Evolutionary conservation across 2,797 vertebrate genomes (phyloP).

Genomic region (Xiphorhynchus erythropygius): DNA sequence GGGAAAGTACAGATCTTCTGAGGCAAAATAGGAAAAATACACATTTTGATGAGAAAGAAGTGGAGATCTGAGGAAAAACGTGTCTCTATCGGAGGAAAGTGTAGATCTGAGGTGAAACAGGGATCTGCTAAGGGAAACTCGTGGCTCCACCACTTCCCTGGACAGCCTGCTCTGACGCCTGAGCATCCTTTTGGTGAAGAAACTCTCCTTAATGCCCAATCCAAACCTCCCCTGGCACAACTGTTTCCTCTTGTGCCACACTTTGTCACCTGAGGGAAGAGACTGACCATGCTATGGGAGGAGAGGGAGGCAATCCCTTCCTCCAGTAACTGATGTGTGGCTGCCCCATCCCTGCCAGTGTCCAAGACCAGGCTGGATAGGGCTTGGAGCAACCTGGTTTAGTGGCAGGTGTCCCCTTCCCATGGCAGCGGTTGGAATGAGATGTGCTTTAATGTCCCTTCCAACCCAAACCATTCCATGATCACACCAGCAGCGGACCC

Average conservation of each 20-base stretch:
- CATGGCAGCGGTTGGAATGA: neutral
- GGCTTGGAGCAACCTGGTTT: neutral
- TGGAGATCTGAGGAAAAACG: neutral
- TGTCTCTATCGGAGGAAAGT: rapidly evolving
- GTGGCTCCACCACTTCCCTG: rapidly evolving
- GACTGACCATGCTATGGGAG: neutral
- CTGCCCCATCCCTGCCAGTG: neutral
- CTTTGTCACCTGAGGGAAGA: neutral
- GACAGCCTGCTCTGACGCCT: neutral
- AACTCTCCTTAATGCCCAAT: neutral
- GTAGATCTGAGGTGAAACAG: neutral
- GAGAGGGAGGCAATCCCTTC: neutral
- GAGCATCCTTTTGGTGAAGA: neutral
- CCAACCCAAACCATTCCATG: neutral
- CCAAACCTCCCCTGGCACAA: neutral
- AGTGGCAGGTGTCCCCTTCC: neutral
- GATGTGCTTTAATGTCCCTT: neutral
- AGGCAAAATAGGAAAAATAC: neutral
- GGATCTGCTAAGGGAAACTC: neutral
- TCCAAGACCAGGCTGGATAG: neutral
- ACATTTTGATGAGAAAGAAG: neutral
- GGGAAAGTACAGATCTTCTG: neutral
- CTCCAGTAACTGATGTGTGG: no score
- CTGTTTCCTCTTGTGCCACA: neutral
- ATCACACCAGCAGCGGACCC: neutral